Evolutionary conservation across 2,113 vertebrate genomes (phyloP), one percentile per base, ranked within the genome.

Genomic region (Nettapus auritus): DNA sequence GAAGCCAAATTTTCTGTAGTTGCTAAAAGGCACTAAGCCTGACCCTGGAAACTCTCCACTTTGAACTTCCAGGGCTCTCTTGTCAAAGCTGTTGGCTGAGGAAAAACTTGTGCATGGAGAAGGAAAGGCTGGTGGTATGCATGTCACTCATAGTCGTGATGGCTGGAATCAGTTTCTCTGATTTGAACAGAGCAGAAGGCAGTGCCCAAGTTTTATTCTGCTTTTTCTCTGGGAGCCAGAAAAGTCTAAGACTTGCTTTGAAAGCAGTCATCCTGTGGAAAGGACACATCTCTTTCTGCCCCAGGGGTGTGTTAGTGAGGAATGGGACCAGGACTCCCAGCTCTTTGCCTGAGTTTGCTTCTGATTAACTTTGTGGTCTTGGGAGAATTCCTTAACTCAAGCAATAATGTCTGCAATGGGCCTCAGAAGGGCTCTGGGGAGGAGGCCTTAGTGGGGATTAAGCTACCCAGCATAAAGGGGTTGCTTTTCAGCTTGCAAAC

Each of bases 101-200:
- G 6, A 17, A 78, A 86, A 80, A n/a, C 1, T 3, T 1, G 0
- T 6, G 6, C 25, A 8, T 28, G 18, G 26, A 74, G 31, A 8
- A 2, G 19, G 11, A 88, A 86, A 55, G 26, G 11, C 15, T 70
- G 11, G 86, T 52, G 22, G 11, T 48, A 57, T 85, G 42, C 15
- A 17, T 6, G 1, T 16, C 0, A 0, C 14, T 60, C 6, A 0
- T 48, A 88, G 26, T 8, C 2, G 0, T 42, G 53, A 34, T 85
- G 90, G 38, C 26, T 85, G 90, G 38, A 23, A 56, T 8, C 44
- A 48, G 42, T 6, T 4, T 60, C 14, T 23, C 26, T 34, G 76
- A 81, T 29, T 5, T 63, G 28, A 73, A 74, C 5, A 57, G 28
- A 81, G 59, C 68, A 80, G 68, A 77, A 80, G 23, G 23, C 42